Conservation (phyloP, 2,113 vertebrate species). For the Stegastes partitus region DNA sequence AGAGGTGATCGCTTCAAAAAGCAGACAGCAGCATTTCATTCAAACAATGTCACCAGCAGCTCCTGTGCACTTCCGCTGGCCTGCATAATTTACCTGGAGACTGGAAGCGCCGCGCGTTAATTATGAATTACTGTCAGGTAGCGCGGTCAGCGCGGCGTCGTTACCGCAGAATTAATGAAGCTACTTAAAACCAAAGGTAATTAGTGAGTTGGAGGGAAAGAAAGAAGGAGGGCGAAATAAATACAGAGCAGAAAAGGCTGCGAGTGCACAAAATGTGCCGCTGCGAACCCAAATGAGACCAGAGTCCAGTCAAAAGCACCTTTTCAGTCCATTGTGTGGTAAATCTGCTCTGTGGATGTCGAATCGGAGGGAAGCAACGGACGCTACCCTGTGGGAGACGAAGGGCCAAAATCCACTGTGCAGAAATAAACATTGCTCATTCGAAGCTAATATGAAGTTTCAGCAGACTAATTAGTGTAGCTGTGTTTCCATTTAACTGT, state of each 20-base stretch:
- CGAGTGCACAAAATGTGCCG: not conserved
- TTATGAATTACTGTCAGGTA: slow-evolving; percentile 57
- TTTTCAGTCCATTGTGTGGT: not conserved
- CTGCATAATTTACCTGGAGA: slow-evolving; percentile 15
- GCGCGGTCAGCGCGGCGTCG: slow-evolving; percentile 39
- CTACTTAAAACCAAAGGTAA: slow-evolving; percentile 52
- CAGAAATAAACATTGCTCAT: too few species aligned
- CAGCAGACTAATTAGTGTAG: too few species aligned
- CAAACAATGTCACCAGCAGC: slow-evolving; percentile 1
- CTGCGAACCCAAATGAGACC: not conserved
- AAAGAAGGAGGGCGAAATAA: not conserved
- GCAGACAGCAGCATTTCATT: slow-evolving; percentile 11
- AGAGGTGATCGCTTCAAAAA: not conserved
- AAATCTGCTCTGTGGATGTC: too few species aligned
- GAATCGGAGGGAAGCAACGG: too few species aligned
- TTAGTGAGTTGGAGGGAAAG: slow-evolving; percentile 31
- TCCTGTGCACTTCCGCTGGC: not conserved
- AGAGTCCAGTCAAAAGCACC: not conserved
- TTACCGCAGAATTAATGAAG: slow-evolving; percentile 58
- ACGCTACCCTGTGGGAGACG: too few species aligned
- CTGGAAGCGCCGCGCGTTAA: slow-evolving; percentile 42
- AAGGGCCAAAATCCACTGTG: too few species aligned
- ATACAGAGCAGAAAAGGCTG: not conserved
- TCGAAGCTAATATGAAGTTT: too few species aligned
- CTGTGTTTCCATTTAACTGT: too few species aligned